Evolutionary conservation across 2,888 invertebrate species (phyloP), one percentile per base, ranked within the genome.

Genomic region (Microplitis manilae): DNA sequence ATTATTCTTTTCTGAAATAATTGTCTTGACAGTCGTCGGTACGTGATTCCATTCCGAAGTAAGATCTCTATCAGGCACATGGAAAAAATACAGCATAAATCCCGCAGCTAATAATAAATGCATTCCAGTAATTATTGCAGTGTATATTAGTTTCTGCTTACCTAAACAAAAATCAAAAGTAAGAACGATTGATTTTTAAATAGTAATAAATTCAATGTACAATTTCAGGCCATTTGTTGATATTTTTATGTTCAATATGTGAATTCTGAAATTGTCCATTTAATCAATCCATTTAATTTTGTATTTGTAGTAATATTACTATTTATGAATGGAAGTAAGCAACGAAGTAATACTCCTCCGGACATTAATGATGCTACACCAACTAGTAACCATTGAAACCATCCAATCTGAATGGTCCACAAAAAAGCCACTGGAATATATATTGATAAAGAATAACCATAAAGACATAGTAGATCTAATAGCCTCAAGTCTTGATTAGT

Each of bases 401-500:
- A 93, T 30, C 92, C 92, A 13, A 94, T 90, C 89, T 95, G 96
- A 84, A 98, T 95, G 0, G 96, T 94, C 97, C 98, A 98, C 62
- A 98, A 91, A 81, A 98, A 93, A 2, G 98, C 96, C 7, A 97
- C 95, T 5, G 98, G 98, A 86, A 99, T 94, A 90, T 97, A 99
- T 86, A 98, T 96, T 50, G 97, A 94, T 68, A 99, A 91, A 0
- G 98, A 98, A 90, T 99, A 99, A 7, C 98, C 99, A 87, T 98
- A 99, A 8, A 98, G 92, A 89, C 98, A 98, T 87, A 98, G 93
- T 8, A 98, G 92, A 82, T 98, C 97, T 83, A 98, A 92, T 87
- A 97, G 92, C 20, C 94, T 93, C 20, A 95, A 94, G 0, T 91
- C 91, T 20, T 91, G 89, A 8, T 91, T 89, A 91, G 93, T 90